phyloP scores from a whole-genome alignment of 2,113 vertebrate genomes.

The Crypturellus undulatus region DNA sequence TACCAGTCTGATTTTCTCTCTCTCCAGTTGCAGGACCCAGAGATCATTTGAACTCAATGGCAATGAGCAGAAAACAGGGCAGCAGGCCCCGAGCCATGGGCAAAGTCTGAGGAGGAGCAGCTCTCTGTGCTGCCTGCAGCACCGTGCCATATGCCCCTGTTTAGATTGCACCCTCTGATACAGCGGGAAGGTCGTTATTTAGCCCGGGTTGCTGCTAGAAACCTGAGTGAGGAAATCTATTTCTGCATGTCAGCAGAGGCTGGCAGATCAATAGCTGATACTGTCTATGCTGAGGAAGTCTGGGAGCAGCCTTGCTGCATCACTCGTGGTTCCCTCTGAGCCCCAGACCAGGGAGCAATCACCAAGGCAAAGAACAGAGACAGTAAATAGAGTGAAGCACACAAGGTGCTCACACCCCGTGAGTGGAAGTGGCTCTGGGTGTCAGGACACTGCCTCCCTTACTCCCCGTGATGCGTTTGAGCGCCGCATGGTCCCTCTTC shows the following conservation, averaged over 20 bases:
- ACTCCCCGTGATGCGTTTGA: slow-evolving; percentile 54
- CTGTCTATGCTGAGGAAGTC: slow-evolving; percentile 17
- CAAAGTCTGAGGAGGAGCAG: background rate
- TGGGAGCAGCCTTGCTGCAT: background rate
- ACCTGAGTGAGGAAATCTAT: slow-evolving; percentile 44
- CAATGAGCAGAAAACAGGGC: background rate
- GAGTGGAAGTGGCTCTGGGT: background rate
- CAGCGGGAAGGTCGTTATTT: slow-evolving; percentile 31
- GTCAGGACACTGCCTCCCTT: background rate
- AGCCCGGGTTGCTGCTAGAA: slow-evolving; percentile 43
- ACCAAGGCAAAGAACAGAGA: background rate
- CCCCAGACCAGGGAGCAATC: background rate
- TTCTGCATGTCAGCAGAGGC: slow-evolving; percentile 44
- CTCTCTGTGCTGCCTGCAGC: background rate
- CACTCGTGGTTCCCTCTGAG: background rate
- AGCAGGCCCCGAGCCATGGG: background rate
- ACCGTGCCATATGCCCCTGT: background rate
- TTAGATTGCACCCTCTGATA: slow-evolving; percentile 49
- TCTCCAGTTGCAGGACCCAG: background rate
- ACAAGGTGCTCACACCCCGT: background rate
- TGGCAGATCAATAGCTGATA: slow-evolving; percentile 55
- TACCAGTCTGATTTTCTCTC: background rate
- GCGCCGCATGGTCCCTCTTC: slow-evolving; percentile 36
- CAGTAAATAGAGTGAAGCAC: background rate
- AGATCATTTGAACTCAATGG: background rate